Evolutionary conservation across 1,140 invertebrate genomes (phyloP), one percentile per base, ranked within the genome.

Genomic region (Cherax quadricarinatus): DNA sequence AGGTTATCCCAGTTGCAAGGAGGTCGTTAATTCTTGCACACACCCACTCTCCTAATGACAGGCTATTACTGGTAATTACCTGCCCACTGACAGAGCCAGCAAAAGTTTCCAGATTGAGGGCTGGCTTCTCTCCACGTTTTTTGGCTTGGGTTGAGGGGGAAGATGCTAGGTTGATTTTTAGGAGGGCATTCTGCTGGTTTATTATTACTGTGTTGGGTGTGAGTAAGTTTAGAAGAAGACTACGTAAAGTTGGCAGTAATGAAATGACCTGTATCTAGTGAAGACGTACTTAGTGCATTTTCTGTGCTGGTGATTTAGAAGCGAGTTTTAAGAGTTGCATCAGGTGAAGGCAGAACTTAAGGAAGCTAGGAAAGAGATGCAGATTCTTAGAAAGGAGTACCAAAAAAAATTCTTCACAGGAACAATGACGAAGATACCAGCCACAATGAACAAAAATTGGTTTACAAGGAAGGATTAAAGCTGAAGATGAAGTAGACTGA

Each of bases 11-110:
- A 57, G 81, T 83, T 83, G 81, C 81, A 83, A 83, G 81, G 81
- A 83, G 81, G n/a, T 83, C 81, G 81, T 83, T 83, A 83, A 83
- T 83, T 83, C 81, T 21, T 83, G 81, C 81, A 83, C 81, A 83
- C 81, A 60, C 81, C 81, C 51, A 83, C 81, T 83, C 51, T 51
- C 81, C 81, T 83, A 83, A 83, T 83, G 81, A 83, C 81, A 83
- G 81, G 81, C 81, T 83, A 83, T 83, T 83, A 83, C 81, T 83
- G 48, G 51, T 83, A 83, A 83, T 83, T 83, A 83, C 81, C 81
- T 30, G 81, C 81, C 30, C 81, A 57, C 81, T 83, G 81, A 83
- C 81, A 83, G 80, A 82, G 48, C 81, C 48, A 21, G 51, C 70
- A 75, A 75, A 83, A 83, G 81, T 83, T 83, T 83, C 51, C n/a